These are phyloP conservation scores for Aurelia aurita DNA, from an alignment of 30 jellyfish, hydroid and myxozoan species.

Conservation along the genomic window DNA sequence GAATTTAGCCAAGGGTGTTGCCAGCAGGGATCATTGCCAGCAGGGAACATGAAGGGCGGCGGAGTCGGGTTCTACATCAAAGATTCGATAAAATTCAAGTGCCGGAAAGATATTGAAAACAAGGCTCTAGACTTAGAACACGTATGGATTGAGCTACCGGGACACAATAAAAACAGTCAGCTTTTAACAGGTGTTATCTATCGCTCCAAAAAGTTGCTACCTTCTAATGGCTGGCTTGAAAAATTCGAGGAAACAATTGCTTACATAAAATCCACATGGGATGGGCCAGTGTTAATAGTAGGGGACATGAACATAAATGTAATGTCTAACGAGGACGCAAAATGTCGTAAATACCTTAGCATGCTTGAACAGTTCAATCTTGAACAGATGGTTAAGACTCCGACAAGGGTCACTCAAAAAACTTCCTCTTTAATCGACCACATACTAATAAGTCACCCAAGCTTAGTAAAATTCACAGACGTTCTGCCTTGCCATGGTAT, in stretches of 20 bases:
- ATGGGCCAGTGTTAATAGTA: background rate
- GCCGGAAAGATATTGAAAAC: constrained; percentile 17
- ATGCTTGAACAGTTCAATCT: too few relatives aligned
- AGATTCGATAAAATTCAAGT: constrained; percentile 3
- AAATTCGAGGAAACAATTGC: constrained; percentile 1
- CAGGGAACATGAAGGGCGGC: constrained; percentile 4
- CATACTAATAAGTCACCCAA: background rate
- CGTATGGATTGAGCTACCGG: constrained; percentile 3
- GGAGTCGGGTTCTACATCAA: constrained; percentile 15
- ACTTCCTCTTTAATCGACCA: background rate
- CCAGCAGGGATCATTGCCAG: too few relatives aligned
- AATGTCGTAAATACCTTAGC: too few relatives aligned
- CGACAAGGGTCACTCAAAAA: background rate
- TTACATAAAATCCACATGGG: background rate
- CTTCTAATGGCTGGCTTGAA: too few relatives aligned
- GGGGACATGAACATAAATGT: too few relatives aligned
- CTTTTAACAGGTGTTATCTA: constrained; percentile 5
- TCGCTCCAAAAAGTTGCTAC: constrained; percentile 10
- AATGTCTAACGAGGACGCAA: too few relatives aligned
- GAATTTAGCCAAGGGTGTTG: too few relatives aligned
- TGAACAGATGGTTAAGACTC: background rate
- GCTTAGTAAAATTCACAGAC: background rate
- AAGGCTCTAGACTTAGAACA: background rate
- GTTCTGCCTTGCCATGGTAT: background rate
- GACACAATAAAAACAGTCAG: constrained; percentile 9